A percentile compares a stretch with the other conserved stretches of the same genome.
Conservation (phyloP, 2,888 invertebrate genomes). For the Lepas anatifera region DNA sequence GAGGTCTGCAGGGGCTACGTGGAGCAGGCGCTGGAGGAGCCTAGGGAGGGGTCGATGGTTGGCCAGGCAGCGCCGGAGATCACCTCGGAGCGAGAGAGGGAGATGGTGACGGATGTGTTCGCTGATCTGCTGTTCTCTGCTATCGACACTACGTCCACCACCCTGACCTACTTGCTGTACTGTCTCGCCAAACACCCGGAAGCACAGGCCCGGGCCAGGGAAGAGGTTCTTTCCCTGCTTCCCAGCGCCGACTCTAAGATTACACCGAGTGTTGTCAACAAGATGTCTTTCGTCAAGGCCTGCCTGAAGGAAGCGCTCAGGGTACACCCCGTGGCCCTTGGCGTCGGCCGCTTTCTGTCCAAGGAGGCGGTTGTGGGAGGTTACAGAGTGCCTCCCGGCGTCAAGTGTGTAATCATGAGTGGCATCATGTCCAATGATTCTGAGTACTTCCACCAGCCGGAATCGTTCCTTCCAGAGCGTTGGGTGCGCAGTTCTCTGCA, state of each 20-base stretch:
- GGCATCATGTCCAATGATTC: constrained; percentile 12
- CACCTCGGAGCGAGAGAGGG: not conserved
- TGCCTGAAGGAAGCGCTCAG: constrained; percentile 32
- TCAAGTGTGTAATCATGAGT: constrained; percentile 13
- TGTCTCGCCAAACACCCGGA: constrained; percentile 5
- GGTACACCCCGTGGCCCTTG: constrained; percentile 34
- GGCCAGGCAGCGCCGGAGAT: not conserved
- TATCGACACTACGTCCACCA: constrained; percentile 11
- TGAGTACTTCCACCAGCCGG: constrained; percentile 31
- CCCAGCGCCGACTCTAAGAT: not conserved
- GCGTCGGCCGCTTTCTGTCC: constrained; percentile 33
- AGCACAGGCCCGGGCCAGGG: not conserved
- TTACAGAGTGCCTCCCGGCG: constrained; percentile 27
- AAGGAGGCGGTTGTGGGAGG: constrained; percentile 34
- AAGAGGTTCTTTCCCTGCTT: not conserved
- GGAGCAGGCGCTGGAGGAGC: not conserved
- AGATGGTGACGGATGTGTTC: not conserved
- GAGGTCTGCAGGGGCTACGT: not conserved
- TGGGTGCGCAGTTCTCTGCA: constrained; percentile 31
- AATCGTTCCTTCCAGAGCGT: constrained; percentile 33
- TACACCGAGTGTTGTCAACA: constrained; percentile 2
- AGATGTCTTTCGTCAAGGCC: constrained; percentile 28
- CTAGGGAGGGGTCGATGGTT: not conserved
- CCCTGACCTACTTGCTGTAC: constrained; percentile 4
- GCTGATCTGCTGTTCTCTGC: not conserved